These are phyloP conservation scores for Sceloporus undulatus DNA, from an alignment of 2,113 vertebrate genomes.

Conservation along the genomic window DNA sequence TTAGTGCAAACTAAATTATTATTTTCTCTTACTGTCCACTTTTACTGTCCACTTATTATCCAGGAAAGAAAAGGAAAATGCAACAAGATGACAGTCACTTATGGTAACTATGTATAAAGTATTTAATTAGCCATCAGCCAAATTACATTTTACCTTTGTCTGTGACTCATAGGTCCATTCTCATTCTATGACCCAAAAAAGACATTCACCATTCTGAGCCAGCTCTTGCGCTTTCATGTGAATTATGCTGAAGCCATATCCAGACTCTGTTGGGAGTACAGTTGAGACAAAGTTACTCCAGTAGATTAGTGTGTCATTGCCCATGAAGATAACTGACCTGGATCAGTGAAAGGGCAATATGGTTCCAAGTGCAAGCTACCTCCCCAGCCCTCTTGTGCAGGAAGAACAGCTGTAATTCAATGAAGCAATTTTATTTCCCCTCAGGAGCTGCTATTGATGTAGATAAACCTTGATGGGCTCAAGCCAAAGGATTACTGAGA, in stretches of 20 bases:
- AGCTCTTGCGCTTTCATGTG: background rate
- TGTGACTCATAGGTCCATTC: background rate
- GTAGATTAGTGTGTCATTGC: background rate
- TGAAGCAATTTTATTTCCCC: background rate
- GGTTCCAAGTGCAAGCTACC: accelerated
- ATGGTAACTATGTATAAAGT: background rate
- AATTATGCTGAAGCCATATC: background rate
- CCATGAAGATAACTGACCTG: background rate
- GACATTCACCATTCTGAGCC: no score
- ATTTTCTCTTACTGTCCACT: no score
- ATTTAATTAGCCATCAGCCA: background rate
- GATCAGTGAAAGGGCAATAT: background rate
- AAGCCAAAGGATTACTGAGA: background rate
- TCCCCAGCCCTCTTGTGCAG: background rate
- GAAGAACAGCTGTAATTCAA: background rate
- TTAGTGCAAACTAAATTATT: no score
- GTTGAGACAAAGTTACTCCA: background rate
- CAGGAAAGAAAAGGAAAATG: no score
- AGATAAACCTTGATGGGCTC: background rate
- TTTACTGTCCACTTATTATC: no score
- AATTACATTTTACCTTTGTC: background rate
- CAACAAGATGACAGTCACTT: background rate
- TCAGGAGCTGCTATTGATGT: background rate
- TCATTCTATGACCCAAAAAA: background rate
- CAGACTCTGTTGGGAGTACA: background rate